These are phyloP conservation scores for Alentia gelatinosa DNA, from an alignment of 2,888 invertebrate genomes.

Conservation along the genomic window DNA sequence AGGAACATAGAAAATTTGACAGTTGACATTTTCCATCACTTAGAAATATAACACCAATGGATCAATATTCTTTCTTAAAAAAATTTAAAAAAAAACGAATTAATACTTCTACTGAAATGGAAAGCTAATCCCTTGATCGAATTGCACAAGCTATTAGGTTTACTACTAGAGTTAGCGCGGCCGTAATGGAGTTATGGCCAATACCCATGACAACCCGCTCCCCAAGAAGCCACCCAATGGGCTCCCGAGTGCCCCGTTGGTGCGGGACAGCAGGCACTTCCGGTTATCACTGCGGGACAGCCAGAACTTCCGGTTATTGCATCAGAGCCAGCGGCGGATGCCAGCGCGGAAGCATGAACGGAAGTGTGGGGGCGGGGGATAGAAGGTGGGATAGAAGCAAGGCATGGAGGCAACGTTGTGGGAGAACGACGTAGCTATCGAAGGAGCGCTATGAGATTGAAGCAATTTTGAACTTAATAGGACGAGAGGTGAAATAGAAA, in stretches of 20 bases:
- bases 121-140: background rate
- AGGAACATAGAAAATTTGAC: too few relatives aligned
- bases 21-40: too few relatives aligned
- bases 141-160: background rate
- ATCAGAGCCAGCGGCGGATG: background rate
- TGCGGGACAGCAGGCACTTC: background rate
- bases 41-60: too few relatives aligned
- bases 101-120: too few relatives aligned
- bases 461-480: too few relatives aligned
- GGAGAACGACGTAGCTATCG: background rate
- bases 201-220: background rate
- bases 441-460: too few relatives aligned
- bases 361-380: background rate
- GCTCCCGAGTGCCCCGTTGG: background rate
- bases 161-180: background rate
- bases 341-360: background rate
- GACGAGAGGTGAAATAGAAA: too few relatives aligned
- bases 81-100: too few relatives aligned
- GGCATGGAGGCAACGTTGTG: background rate
- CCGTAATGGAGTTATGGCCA: background rate
- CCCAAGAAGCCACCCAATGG: background rate
- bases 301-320: background rate
- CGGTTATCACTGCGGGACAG: background rate
- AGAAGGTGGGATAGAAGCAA: background rate
- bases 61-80: too few relatives aligned